Percentiles rank a stretch among this genome's conserved stretches.
Conservation (phyloP, 2,888 invertebrate species). For the Sinhomidia bicolor region DNA sequence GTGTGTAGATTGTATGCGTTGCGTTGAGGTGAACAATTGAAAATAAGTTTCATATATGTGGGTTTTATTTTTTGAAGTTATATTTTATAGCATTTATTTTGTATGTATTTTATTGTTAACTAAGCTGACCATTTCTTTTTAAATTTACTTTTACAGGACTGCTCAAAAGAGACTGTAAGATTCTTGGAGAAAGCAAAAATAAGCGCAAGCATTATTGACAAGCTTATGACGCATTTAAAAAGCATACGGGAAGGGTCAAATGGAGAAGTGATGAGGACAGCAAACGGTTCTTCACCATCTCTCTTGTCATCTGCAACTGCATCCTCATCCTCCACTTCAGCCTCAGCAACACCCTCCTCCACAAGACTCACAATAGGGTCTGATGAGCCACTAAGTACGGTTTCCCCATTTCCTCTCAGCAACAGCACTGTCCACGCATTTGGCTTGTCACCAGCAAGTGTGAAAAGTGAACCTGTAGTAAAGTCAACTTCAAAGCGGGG, state of each 20-base stretch:
- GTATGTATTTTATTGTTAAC: neutral
- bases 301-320: conserved; percentile 63
- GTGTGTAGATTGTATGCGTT: neutral
- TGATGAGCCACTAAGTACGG: conserved; percentile 60
- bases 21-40: neutral
- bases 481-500: conserved; percentile 56
- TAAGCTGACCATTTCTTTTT: neutral
- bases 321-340: conserved; percentile 57
- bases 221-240: conserved; percentile 74
- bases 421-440: conserved; percentile 58
- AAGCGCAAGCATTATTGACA: conserved; percentile 72
- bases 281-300: conserved; percentile 58
- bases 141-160: conserved; percentile 70
- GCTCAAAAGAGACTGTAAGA: conserved; percentile 73
- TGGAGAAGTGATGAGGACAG: conserved; percentile 58
- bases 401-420: conserved; percentile 61
- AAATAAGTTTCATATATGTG: neutral
- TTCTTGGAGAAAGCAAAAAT: conserved; percentile 76
- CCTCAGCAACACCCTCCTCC: conserved; percentile 36
- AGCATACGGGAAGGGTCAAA: conserved; percentile 54
- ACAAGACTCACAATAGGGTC: conserved; percentile 51
- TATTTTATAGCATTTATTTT: neutral
- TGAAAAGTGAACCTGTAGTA: conserved; percentile 56
- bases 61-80: neutral
- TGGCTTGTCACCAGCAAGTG: conserved; percentile 62